These are phyloP conservation scores for Dryobates pubescens DNA, from an alignment of 2,797 vertebrate genomes.

Conservation along the genomic window DNA sequence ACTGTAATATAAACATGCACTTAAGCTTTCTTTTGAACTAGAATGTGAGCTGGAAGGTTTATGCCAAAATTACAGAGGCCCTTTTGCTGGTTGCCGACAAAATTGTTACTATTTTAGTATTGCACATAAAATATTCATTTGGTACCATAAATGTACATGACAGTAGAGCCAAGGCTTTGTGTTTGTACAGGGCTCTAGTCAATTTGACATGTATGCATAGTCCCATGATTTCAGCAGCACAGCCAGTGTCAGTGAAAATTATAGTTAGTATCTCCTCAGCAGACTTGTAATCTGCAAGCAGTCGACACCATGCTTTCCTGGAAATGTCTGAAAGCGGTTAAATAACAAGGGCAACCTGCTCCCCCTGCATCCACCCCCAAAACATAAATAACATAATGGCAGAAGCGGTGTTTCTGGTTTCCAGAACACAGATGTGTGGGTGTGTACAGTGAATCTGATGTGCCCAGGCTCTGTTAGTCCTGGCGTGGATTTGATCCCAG, in stretches of 20 bases:
- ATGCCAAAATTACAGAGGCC: not conserved
- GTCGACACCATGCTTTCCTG: accelerated
- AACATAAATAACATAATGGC: not conserved
- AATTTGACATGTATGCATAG: not conserved
- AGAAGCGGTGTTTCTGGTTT: not conserved
- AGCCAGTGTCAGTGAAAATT: not conserved
- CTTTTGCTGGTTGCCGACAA: not conserved
- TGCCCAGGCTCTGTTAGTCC: not conserved
- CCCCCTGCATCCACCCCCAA: not conserved
- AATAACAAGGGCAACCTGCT: not conserved
- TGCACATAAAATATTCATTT: conserved; percentile 5
- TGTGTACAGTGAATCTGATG: too few species aligned
- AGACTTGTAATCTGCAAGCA: not conserved
- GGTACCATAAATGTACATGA: not conserved
- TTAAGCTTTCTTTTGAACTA: not conserved
- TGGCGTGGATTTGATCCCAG: accelerated
- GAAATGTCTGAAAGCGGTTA: not conserved
- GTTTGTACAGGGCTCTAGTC: not conserved
- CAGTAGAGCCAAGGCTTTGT: not conserved
- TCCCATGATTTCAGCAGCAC: not conserved
- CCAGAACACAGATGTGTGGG: accelerated
- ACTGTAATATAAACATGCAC: not conserved
- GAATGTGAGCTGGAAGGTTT: not conserved
- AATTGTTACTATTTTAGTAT: conserved; percentile 28
- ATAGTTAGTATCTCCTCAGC: not conserved